Evolutionary conservation across 2,888 invertebrate genomes (phyloP).

Genomic region (Cantharis rustica): DNA sequence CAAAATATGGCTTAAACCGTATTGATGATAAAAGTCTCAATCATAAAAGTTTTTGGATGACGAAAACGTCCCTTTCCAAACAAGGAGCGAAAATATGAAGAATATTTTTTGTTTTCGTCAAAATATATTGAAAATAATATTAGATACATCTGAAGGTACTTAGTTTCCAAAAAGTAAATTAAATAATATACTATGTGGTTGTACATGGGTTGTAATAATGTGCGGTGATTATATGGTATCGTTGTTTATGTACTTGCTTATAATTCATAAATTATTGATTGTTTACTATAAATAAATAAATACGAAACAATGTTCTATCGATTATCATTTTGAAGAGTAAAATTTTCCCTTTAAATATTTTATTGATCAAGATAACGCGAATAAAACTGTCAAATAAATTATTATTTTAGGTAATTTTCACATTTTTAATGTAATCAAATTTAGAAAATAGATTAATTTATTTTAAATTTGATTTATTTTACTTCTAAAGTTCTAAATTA

Average conservation of each 20-base stretch:
- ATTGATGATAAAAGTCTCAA: too few relatives aligned
- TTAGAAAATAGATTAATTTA: not conserved
- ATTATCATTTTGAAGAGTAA: not conserved
- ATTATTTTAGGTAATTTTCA: not conserved
- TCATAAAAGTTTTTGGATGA: too few relatives aligned
- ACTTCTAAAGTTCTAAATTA: too few relatives aligned
- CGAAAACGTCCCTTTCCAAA: too few relatives aligned
- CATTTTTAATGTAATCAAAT: too few relatives aligned
- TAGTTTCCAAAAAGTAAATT: too few relatives aligned
- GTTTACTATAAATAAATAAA: not conserved
- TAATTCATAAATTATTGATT: not conserved
- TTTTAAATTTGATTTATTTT: not conserved
- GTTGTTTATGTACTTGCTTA: not conserved
- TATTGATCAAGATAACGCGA: not conserved
- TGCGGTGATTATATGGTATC: not conserved
- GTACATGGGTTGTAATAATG: not conserved
- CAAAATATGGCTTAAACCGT: too few relatives aligned
- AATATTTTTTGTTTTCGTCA: too few relatives aligned
- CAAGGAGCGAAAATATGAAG: too few relatives aligned
- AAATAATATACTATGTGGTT: too few relatives aligned
- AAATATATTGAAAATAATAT: too few relatives aligned
- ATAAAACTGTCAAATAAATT: not conserved
- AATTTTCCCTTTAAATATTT: not conserved
- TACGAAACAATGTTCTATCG: not conserved
- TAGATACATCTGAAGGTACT: too few relatives aligned